Base-by-base conservation (phyloP, 2,888 invertebrate genomes). In the Stratiomys singularior region DNA sequence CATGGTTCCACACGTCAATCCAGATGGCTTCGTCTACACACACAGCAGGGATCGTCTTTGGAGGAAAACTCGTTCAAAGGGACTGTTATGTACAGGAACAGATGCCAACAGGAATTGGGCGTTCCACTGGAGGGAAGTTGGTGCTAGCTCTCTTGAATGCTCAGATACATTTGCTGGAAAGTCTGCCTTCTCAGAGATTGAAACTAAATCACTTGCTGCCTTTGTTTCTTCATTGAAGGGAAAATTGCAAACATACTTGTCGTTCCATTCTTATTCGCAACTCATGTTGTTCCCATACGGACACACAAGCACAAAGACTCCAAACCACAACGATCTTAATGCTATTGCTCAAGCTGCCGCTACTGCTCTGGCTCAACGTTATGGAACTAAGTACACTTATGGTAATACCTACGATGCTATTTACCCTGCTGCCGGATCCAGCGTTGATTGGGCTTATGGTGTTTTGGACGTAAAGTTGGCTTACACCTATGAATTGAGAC, bases 261-360 rank as follows among this genome's bases (percentile, higher is more conserved):
- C 92, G 0, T 91, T 94, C 84, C 95, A 96, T 84, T 93, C 94
- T 0, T 94, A 90, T 82, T 91, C 93, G 0, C 94, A 95, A 83
- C 87, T 92, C 64, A 85, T 94, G 63, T 85, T 94, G 66, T 85
- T 92, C 77, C 94, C 94, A 0, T 94, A 92, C 84, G 94, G 94
- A 0, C 90, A 93, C 81, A 90, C 91, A 0, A 85, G 85, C 0
- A 86, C 87, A 0, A 89, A 90, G 78, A 84, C 89, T 0, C 88
- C 88, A 23, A 91, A 91, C 79, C 89, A 89, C 69, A 85, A 87
- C 21, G 89, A 91, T 79, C 84, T 89, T 84, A 87, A 89, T 83
- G 79, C 82, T 28, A 84, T 87, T 13, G 85, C 82, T 60, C 79
- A 84, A 18, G 84, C 81, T 58, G 82, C 87, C 11, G 80, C 85